Percentiles rank a stretch among this genome's conserved stretches.
Evolutionary conservation across 1,140 invertebrate genomes (phyloP).

Genomic region (Drosophila parvula): DNA sequence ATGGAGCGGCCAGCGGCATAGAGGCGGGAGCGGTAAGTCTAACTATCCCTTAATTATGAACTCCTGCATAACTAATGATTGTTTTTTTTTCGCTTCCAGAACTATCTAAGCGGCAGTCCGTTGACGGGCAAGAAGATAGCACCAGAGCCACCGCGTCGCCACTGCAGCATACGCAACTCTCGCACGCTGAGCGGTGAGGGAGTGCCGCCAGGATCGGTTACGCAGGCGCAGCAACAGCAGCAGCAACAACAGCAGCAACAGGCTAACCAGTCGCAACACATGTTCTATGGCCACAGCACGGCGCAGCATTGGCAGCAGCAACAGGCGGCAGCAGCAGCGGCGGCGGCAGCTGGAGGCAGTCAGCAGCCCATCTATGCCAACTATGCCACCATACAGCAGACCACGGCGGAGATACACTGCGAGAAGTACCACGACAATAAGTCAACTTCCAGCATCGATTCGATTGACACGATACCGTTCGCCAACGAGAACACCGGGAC

Average conservation of each 20-base stretch:
- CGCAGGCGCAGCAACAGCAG: slow-evolving; percentile 36
- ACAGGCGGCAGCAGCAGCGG: slow-evolving; percentile 38
- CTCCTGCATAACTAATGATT: background rate
- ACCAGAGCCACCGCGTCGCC: slow-evolving; percentile 93
- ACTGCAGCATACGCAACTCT: slow-evolving; percentile 85
- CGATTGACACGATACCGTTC: slow-evolving; percentile 96
- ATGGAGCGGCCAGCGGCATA: slow-evolving; percentile 66
- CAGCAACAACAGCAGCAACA: slow-evolving; percentile 37
- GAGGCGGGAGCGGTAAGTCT: slow-evolving; percentile 60
- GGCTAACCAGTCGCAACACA: slow-evolving; percentile 37
- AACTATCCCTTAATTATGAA: rapidly evolving
- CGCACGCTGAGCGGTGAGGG: slow-evolving; percentile 70
- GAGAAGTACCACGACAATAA: slow-evolving; percentile 84
- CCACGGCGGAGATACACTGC: slow-evolving; percentile 88
- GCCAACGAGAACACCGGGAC: slow-evolving; percentile 99
- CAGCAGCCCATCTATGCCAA: slow-evolving; percentile 85
- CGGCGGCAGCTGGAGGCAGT: slow-evolving; percentile 37
- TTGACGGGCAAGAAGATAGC: slow-evolving; percentile 90
- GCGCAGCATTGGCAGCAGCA: slow-evolving; percentile 66
- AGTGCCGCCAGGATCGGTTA: slow-evolving; percentile 13
- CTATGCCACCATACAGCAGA: slow-evolving; percentile 85
- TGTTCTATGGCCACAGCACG: slow-evolving; percentile 67
- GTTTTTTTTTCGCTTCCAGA: slow-evolving; percentile 29
- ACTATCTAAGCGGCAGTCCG: slow-evolving; percentile 85
- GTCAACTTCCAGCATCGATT: slow-evolving; percentile 97